Conservation (phyloP, 2,888 invertebrate species). For the Trichogramma evanescens region DNA sequence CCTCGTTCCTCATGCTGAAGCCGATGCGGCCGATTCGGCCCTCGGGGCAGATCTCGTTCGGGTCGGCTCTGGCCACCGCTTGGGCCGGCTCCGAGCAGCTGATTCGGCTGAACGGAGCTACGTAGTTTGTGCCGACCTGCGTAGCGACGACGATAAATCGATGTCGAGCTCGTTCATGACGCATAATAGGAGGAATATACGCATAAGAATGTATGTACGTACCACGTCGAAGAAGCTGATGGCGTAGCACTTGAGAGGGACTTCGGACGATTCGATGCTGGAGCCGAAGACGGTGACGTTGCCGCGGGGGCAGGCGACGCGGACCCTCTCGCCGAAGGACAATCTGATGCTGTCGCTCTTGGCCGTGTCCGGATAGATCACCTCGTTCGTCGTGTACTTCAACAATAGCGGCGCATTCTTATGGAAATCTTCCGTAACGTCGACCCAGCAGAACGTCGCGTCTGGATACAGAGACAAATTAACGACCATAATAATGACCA, state of each 20-base stretch:
- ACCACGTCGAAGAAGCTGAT: constrained; percentile 14
- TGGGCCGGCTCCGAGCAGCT: background rate
- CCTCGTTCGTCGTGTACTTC: constrained; percentile 5
- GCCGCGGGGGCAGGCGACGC: constrained; percentile 12
- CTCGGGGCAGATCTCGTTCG: constrained; percentile 2
- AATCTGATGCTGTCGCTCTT: background rate
- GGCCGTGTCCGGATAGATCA: constrained; percentile 12
- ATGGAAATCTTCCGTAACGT: constrained; percentile 2
- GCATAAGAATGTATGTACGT: background rate
- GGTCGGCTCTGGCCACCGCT: background rate
- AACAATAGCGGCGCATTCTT: constrained; percentile 6
- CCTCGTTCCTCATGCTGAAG: background rate
- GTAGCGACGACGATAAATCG: background rate
- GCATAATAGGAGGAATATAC: too few species aligned
- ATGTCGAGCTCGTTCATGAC: too few species aligned
- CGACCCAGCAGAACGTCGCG: constrained; percentile 10
- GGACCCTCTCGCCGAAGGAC: background rate
- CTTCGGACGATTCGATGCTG: background rate
- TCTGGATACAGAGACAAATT: background rate
- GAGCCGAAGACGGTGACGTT: constrained; percentile 1
- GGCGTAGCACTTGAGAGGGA: constrained; percentile 7
- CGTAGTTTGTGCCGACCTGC: background rate
- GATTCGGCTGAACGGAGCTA: constrained; percentile 6
- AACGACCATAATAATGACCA: background rate
- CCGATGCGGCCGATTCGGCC: constrained; percentile 14